phyloP scores from a whole-genome alignment of 2,888 invertebrate species.

The Dysmachus trigonus region DNA sequence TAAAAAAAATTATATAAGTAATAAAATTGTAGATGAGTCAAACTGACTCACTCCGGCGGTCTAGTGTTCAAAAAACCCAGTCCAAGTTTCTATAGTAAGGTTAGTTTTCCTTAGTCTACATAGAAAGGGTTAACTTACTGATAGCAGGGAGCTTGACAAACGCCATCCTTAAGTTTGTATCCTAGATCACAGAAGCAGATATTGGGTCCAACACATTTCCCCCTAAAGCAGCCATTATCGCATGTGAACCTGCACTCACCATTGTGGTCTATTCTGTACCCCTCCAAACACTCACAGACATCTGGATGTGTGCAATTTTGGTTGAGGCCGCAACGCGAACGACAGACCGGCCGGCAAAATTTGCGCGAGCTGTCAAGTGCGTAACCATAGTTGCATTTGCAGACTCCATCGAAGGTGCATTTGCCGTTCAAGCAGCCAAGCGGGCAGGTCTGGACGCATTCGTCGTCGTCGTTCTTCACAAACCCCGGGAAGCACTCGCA shows the following conservation, averaged over 20 bases:
- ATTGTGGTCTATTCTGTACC: conserved; percentile 54
- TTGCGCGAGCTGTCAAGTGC: conserved; percentile 59
- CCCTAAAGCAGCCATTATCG: conserved; percentile 64
- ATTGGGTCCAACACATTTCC: conserved; percentile 69
- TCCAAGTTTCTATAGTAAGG: no score
- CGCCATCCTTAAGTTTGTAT: conserved; percentile 62
- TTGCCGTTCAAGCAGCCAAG: conserved; percentile 74
- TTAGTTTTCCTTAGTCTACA: no score
- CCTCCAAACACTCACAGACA: conserved; percentile 60
- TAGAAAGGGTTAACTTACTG: conserved; percentile 55
- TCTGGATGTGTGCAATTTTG: conserved; percentile 65
- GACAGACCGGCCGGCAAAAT: conserved; percentile 69
- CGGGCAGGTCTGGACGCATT: conserved; percentile 74
- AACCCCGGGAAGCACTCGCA: conserved; percentile 71
- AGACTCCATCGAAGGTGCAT: conserved; percentile 70
- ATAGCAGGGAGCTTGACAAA: conserved; percentile 62
- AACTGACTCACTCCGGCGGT: no score
- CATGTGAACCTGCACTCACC: conserved; percentile 53
- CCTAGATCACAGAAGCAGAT: conserved; percentile 69
- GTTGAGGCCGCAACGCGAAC: conserved; percentile 59
- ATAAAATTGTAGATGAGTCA: no score
- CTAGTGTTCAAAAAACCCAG: no score
- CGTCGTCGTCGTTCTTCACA: conserved; percentile 67
- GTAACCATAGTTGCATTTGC: conserved; percentile 68
- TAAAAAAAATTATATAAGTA: no score